Evolutionary conservation across 1,140 invertebrate species (phyloP).

Genomic region (Heliothis virescens): DNA sequence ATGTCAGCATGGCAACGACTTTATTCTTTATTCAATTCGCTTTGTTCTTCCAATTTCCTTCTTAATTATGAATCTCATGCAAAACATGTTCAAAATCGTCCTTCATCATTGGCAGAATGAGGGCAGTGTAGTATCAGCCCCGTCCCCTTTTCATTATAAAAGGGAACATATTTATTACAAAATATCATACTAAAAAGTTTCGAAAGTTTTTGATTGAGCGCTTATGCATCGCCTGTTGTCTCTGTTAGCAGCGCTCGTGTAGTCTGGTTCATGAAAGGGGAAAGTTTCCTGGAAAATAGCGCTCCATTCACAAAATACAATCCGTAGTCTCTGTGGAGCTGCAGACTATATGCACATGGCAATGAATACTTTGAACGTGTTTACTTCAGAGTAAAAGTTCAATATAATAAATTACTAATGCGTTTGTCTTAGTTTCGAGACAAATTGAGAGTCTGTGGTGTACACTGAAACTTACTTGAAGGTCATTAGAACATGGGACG

Average conservation of each 20-base stretch:
- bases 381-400: neutral
- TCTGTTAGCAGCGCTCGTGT: too few relatives aligned
- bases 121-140: too few relatives aligned
- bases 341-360: neutral
- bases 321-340: neutral
- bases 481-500: conserved; percentile 51
- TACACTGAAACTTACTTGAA: conserved; percentile 45
- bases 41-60: too few relatives aligned
- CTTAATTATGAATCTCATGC: too few relatives aligned
- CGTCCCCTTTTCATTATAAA: too few relatives aligned
- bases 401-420: neutral
- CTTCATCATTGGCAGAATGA: too few relatives aligned
- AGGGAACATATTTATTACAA: too few relatives aligned
- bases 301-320: neutral
- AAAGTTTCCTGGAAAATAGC: neutral
- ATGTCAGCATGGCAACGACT: too few relatives aligned
- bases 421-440: conserved; percentile 25
- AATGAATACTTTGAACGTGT: neutral
- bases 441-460: conserved; percentile 29
- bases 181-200: neutral
- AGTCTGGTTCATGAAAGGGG: conserved; percentile 11
- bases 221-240: too few relatives aligned
- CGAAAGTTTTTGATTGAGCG: too few relatives aligned
- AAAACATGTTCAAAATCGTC: too few relatives aligned
- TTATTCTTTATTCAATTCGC: too few relatives aligned